Evolutionary conservation across 1,140 invertebrate species (phyloP).

Genomic region (Leptoteleia sp.): DNA sequence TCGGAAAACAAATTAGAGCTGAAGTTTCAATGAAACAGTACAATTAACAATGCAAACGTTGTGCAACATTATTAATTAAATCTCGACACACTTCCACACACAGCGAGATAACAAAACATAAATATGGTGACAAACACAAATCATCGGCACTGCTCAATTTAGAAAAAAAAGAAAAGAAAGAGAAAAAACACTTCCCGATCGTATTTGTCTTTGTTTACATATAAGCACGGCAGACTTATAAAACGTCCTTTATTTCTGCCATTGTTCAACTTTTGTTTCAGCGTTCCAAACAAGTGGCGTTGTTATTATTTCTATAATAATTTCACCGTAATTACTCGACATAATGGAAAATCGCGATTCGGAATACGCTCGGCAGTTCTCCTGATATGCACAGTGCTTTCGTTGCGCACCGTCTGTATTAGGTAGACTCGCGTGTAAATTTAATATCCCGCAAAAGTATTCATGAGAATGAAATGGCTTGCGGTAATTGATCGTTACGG

Average conservation of each 20-base stretch:
- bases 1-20: no score
- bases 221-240: slow-evolving; percentile 28
- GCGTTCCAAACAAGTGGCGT: slow-evolving; percentile 34
- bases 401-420: neutral
- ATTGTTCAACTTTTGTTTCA: slow-evolving; percentile 52
- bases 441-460: slow-evolving; percentile 28
- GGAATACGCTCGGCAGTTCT: slow-evolving; percentile 12
- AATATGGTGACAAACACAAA: no score
- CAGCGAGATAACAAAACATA: no score
- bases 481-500: slow-evolving; percentile 15
- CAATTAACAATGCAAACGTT: no score
- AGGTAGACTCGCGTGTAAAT: slow-evolving; percentile 3
- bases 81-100: no score
- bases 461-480: slow-evolving; percentile 35
- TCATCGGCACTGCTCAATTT: no score
- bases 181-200: no score
- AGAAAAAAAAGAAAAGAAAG: no score
- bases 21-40: no score
- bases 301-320: slow-evolving; percentile 61
- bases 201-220: slow-evolving; percentile 47
- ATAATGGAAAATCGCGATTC: slow-evolving; percentile 50
- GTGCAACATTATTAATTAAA: no score
- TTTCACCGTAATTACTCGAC: slow-evolving; percentile 53
- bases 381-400: slow-evolving; percentile 26
- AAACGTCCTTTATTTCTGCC: slow-evolving; percentile 47